phyloP scores from a whole-genome alignment of 1,140 invertebrate genomes.

The Zaprionus davidi region DNA sequence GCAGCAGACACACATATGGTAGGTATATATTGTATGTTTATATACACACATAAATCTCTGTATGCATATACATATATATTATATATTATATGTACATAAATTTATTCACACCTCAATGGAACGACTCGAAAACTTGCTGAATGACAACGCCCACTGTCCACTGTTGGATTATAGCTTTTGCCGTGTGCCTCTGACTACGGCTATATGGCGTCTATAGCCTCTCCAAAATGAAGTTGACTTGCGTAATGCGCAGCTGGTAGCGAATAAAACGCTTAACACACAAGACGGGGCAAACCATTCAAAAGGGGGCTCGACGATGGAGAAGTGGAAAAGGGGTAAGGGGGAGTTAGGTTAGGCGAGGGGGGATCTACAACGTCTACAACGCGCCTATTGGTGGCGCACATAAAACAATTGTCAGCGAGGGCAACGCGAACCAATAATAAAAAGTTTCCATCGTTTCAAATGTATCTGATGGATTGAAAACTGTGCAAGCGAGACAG shows the following conservation, averaged over 20 bases:
- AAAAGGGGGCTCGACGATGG: not conserved
- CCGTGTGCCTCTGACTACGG: constrained; percentile 35
- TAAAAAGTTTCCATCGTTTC: constrained; percentile 54
- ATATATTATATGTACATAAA: constrained; percentile 55
- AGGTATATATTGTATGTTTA: constrained; percentile 12
- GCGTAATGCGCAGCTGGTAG: constrained; percentile 70
- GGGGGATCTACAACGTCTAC: constrained; percentile 9
- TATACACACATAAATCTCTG: constrained; percentile 12
- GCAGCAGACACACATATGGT: constrained; percentile 33
- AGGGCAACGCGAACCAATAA: constrained; percentile 63
- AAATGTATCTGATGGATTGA: constrained; percentile 40
- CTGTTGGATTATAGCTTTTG: constrained; percentile 54
- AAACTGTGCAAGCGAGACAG: constrained; percentile 60
- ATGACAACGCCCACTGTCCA: constrained; percentile 71
- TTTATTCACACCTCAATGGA: constrained; percentile 73
- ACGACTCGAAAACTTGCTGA: constrained; percentile 53
- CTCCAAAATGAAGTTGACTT: constrained; percentile 73
- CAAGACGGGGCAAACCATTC: not conserved
- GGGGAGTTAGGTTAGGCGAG: not conserved
- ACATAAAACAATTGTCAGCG: constrained; percentile 44
- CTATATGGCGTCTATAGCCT: constrained; percentile 47
- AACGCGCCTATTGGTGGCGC: constrained; percentile 59
- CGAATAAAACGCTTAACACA: constrained; percentile 48
- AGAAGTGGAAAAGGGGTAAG: not conserved
- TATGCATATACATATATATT: not conserved